Conservation (phyloP, 2,797 vertebrate species). For the Chelon auratus region DNA sequence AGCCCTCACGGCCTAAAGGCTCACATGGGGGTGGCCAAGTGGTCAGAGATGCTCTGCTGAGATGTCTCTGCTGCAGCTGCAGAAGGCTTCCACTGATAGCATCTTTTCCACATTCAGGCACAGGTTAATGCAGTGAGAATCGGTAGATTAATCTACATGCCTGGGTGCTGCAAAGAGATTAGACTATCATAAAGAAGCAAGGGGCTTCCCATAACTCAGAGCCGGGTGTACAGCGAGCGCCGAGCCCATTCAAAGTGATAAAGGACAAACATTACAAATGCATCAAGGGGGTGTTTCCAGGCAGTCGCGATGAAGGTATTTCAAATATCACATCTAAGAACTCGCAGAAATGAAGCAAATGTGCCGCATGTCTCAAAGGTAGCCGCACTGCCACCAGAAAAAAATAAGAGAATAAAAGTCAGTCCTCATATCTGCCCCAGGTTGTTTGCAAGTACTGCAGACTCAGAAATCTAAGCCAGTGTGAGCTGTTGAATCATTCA, state of each 20-base stretch:
- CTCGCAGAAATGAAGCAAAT: conserved; percentile 27
- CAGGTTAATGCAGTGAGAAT: conserved; percentile 43
- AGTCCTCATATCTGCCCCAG: conserved; percentile 34
- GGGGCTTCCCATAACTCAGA: conserved; percentile 42
- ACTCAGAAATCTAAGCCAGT: conserved; percentile 54
- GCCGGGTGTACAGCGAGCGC: conserved; percentile 12
- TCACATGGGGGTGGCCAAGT: conserved; percentile 2
- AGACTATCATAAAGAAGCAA: conserved; percentile 42
- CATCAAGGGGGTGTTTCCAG: conserved; percentile 35
- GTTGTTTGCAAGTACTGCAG: conserved; percentile 44
- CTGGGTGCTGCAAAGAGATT: conserved; percentile 42
- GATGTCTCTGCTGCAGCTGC: conserved; percentile 22
- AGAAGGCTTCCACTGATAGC: conserved; percentile 10
- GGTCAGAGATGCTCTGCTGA: conserved; percentile 6
- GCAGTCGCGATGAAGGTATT: conserved; percentile 15
- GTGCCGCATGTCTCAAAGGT: background rate
- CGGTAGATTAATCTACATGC: conserved; percentile 58
- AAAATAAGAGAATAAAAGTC: background rate
- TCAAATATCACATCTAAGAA: conserved; percentile 21
- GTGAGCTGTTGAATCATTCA: conserved; percentile 72
- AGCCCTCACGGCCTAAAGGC: conserved; percentile 26
- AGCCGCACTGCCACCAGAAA: background rate
- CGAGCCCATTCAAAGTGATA: conserved; percentile 28
- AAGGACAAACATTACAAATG: conserved; percentile 26
- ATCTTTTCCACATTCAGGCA: conserved; percentile 22